Base-by-base conservation (phyloP, 2,113 vertebrate genomes). In the Pygoscelis adeliae region DNA sequence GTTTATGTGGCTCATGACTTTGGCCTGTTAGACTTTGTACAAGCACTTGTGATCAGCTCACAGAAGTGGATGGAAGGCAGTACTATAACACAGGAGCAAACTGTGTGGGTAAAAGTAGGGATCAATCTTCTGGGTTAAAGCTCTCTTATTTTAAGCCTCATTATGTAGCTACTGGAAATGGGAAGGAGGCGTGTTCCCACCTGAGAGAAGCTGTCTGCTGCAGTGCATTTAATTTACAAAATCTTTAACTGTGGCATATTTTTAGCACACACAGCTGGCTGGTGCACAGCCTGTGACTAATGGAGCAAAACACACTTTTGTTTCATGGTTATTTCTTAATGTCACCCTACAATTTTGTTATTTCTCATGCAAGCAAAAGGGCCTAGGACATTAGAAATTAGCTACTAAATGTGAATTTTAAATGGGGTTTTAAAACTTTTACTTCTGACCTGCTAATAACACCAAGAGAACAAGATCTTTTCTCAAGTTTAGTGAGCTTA, bases 241-340 rank as follows among this genome's bases (percentile, higher is more conserved):
- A 87, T 94, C 96, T 97, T 95, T 36, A 94, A 50, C 87, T 70
- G 84, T 69, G 88, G 62, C n/a, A 20, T 98, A 98, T 98, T 98
- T 98, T 98, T 98, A 98, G 98, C 94, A 53, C 94, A 93, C 80
- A 97, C 98, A 98, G 97, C 98, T 98, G 98, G 93, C 95, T 98
- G 97, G 79, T 97, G 58, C 74, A 46, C 97, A 97, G 97, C 92
- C 96, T 96, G 94, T 97, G 97, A 97, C 98, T 98, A 96, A 97
- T 94, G 90, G 97, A 98, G 98, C 96, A 92, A 97, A 98, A 87
- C 90, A 92, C 87, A 65, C 95, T 97, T 96, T 89, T 97, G 96
- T 97, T 97, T 96, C 89, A 10, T 44, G 92, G 84, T 91, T 91
- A 92, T 91, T 96, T 94, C 93, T 96, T 97, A 93, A 96, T 92